These are phyloP conservation scores for Eupithecia vulgata DNA, from an alignment of 2,888 invertebrate species.

Conservation along the genomic window DNA sequence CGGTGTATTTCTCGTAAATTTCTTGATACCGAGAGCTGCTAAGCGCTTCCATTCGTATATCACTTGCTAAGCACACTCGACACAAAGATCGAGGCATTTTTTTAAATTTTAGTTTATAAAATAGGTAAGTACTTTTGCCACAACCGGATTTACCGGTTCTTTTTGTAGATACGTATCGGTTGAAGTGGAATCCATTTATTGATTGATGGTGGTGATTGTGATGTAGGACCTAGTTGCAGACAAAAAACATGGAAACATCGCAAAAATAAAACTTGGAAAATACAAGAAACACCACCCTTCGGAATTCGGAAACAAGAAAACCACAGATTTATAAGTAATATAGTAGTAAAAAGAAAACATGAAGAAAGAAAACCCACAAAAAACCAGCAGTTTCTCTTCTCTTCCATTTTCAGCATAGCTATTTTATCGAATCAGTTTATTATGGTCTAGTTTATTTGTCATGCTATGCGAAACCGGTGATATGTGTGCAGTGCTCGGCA, in stretches of 20 bases:
- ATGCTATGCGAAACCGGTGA: background rate
- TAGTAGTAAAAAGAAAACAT: too few species aligned
- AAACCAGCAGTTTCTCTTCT: background rate
- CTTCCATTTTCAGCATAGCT: background rate
- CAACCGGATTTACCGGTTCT: background rate
- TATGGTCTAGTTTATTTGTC: background rate
- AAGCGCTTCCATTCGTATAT: slow-evolving; percentile 17
- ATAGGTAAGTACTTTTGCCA: background rate
- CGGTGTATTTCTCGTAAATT: slow-evolving; percentile 26
- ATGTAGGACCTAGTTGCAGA: background rate
- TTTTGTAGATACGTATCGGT: background rate
- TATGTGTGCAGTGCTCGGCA: too few species aligned
- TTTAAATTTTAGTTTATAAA: background rate
- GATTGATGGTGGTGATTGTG: background rate
- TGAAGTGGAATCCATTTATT: background rate
- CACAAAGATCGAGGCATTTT: slow-evolving; percentile 15
- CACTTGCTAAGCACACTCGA: slow-evolving; percentile 19
- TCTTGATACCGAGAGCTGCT: slow-evolving; percentile 22
- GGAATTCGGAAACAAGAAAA: background rate
- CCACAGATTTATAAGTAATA: too few species aligned
- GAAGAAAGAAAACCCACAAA: too few species aligned
- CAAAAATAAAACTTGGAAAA: background rate
- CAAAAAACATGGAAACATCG: background rate
- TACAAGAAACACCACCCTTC: background rate
- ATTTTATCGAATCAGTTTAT: background rate